phyloP scores from a whole-genome alignment of 1,140 invertebrate genomes.

The Bombus polaris region DNA sequence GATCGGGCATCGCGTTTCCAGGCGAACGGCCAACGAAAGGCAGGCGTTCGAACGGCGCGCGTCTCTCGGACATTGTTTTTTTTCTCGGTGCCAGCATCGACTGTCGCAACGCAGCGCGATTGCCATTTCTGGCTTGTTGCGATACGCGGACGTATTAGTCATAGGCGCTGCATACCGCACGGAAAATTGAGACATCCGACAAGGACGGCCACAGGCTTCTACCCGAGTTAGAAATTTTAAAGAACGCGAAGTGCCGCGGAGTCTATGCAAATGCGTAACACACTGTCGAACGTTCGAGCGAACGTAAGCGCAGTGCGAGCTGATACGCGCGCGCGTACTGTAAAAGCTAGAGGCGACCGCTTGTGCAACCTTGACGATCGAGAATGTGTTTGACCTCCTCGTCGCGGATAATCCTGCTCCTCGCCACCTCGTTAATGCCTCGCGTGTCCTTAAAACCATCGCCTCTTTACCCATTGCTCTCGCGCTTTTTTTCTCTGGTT shows the following conservation, averaged over 20 bases:
- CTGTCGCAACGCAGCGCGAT: conserved; percentile 47
- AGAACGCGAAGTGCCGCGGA: conserved; percentile 25
- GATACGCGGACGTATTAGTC: conserved; percentile 61
- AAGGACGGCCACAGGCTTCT: conserved; percentile 49
- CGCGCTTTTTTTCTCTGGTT: background rate
- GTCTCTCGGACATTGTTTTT: conserved; percentile 32
- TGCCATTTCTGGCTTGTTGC: conserved; percentile 58
- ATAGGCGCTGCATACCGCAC: conserved; percentile 48
- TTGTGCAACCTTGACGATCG: conserved; percentile 65
- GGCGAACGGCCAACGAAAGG: conserved; percentile 17
- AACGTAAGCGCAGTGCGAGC: background rate
- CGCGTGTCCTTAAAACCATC: conserved; percentile 57
- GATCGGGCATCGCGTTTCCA: background rate
- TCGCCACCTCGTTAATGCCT: conserved; percentile 57
- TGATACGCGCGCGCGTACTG: background rate
- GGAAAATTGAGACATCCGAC: conserved; percentile 67
- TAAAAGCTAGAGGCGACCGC: conserved; percentile 2
- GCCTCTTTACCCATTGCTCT: background rate
- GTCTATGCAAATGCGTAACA: conserved; percentile 36
- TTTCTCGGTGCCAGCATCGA: background rate
- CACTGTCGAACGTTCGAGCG: conserved; percentile 10
- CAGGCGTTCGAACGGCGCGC: conserved; percentile 16
- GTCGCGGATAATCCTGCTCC: conserved; percentile 55
- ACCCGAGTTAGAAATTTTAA: conserved; percentile 59
- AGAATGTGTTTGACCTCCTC: conserved; percentile 59